Base-by-base conservation (phyloP, 92 coral and sea anemone genomes). In the Umimayanthus chanpuru region DNA sequence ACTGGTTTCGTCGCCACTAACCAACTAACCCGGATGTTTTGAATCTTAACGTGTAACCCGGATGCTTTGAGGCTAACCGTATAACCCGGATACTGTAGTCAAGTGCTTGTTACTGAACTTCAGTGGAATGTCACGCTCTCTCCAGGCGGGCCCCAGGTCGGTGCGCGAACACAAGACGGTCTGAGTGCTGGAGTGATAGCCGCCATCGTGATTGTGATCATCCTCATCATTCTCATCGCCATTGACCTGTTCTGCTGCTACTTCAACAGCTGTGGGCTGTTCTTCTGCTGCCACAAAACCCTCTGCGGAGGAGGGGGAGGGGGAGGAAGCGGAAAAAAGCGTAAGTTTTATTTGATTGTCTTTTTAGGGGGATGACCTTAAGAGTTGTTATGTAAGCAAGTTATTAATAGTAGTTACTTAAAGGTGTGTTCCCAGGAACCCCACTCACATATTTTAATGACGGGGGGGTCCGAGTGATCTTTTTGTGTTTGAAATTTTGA, bases 221-320 rank as follows among this genome's bases (percentile, higher is more conserved):
- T 96, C 30, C 90, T 96, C 41, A 85, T 96, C 30, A 98, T 96
- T 28, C 94, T 96, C 47, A 95, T 96, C 83, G 94, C 92, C 79
- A 96, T 96, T 26, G 99, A 96, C 88, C 73, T 94, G 68, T 95
- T 96, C 93, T 96, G 99, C 79, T 96, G 99, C 88, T 96, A 95
- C 91, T 96, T 96, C 91, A 96, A 96, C 85, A 82, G 91, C 85
- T 96, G 99, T 77, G 99, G 99, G 32, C 80, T 94, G 67, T 82
- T 94, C 77, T 94, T 93, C 90, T 94, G 98, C 81, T 94, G 95
- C 55, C 91, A 85, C 64, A 82, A 91, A 84, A 91, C 92, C 47
- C 85, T 90, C 75, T 94, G 96, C 64, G 92, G 91, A 14, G 90
- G 85, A 5, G 90, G 91, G 7, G 81, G 85, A 5, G 90, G 91